A percentile compares a stretch with the other conserved stretches of the same genome.
These are phyloP conservation scores for Carposina sasakii DNA, from an alignment of 1,140 invertebrate species.

Conservation along the genomic window DNA sequence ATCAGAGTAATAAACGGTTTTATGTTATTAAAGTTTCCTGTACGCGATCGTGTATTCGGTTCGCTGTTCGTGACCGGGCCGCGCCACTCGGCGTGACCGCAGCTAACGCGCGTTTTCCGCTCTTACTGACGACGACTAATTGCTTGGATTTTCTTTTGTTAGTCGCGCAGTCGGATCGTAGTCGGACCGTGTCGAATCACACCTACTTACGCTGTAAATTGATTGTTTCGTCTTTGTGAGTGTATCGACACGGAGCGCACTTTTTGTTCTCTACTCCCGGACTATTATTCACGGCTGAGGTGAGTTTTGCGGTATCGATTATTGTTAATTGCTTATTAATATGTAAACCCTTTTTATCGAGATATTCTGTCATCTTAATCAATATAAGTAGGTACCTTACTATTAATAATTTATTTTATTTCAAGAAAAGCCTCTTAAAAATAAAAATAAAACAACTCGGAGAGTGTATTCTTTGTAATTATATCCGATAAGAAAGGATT, in stretches of 20 bases:
- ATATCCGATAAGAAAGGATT: no score
- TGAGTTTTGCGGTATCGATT: conserved; percentile 58
- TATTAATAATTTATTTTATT: no score
- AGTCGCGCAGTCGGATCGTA: conserved; percentile 59
- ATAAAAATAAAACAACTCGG: no score
- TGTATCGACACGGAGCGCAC: conserved; percentile 63
- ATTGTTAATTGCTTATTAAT: no score
- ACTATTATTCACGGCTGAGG: conserved; percentile 55
- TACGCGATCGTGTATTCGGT: no score
- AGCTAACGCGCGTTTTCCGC: conserved; percentile 69
- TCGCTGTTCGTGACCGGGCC: conserved; percentile 43
- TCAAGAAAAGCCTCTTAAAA: no score
- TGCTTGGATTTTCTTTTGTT: conserved; percentile 72
- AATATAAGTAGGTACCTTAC: no score
- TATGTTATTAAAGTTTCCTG: no score
- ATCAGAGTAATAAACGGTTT: no score
- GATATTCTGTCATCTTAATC: no score
- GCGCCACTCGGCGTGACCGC: conserved; percentile 54
- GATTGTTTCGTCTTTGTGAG: conserved; percentile 68
- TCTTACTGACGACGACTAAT: conserved; percentile 71
- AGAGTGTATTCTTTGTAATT: no score
- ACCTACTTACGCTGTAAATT: conserved; percentile 69
- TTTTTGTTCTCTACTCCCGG: conserved; percentile 54
- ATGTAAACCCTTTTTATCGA: no score
- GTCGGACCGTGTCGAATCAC: conserved; percentile 61